phyloP scores from a whole-genome alignment of 2,888 invertebrate genomes.

The Drosophila diplacantha region DNA sequence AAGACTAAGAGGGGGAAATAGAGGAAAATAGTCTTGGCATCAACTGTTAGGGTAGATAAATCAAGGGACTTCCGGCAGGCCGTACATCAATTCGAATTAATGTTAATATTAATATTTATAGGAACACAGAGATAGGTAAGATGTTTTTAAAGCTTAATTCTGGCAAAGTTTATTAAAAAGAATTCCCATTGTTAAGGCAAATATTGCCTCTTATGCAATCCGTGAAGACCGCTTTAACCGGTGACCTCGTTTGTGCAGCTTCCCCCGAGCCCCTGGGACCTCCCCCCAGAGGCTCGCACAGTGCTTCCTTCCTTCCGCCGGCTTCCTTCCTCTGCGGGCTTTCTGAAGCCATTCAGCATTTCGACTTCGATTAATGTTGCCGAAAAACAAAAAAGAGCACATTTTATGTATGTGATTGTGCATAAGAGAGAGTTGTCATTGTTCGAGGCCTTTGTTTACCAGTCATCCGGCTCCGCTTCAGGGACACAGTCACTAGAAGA shows the following conservation, averaged over 20 bases:
- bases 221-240: constrained; percentile 17
- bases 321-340: constrained; percentile 32
- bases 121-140: background rate
- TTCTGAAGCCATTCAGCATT: constrained; percentile 44
- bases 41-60: constrained; percentile 65
- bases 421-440: constrained; percentile 26
- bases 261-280: constrained; percentile 12
- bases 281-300: constrained; percentile 25
- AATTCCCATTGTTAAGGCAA: background rate
- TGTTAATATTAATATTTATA: background rate
- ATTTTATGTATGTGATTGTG: constrained; percentile 1
- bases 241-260: constrained; percentile 56
- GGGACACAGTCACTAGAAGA: constrained; percentile 18
- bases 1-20: background rate
- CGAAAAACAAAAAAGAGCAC: constrained; percentile 36
- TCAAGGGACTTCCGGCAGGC: constrained; percentile 58
- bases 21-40: constrained; percentile 40
- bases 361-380: constrained; percentile 65
- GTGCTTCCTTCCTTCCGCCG: constrained; percentile 51
- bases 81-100: constrained; percentile 2
- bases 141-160: too few species aligned
- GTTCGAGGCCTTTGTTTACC: constrained; percentile 51
- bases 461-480: constrained; percentile 42
- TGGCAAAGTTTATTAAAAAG: too few species aligned
- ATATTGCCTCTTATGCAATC: constrained; percentile 4